These are phyloP conservation scores for Cossypha niveicapilla DNA, from an alignment of 2,797 vertebrate species.

Conservation along the genomic window DNA sequence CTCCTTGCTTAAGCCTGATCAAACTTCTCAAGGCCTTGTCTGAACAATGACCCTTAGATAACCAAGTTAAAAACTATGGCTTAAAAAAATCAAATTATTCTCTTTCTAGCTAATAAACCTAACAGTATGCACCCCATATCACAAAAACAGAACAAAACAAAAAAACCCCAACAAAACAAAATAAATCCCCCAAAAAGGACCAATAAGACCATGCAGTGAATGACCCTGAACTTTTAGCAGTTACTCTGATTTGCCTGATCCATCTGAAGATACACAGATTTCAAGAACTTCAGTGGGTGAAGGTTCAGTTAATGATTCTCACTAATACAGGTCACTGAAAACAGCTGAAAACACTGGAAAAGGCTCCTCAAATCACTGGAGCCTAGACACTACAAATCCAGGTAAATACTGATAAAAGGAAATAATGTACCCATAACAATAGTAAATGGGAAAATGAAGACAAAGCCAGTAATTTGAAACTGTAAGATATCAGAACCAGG, in stretches of 20 bases:
- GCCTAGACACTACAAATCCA: not conserved
- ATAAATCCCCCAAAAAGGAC: not conserved
- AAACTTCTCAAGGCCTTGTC: not conserved
- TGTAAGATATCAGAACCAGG: not conserved
- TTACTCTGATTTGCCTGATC: not conserved
- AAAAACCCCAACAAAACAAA: not conserved
- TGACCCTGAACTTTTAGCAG: not conserved
- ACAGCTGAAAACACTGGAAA: not conserved
- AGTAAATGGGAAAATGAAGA: not conserved
- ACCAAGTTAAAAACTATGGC: not conserved
- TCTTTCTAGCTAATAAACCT: not conserved
- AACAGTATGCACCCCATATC: rapidly evolving
- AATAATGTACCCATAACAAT: not conserved
- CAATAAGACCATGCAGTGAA: not conserved
- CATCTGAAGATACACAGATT: not conserved
- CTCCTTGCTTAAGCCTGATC: not conserved
- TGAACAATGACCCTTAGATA: not conserved
- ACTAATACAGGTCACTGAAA: not conserved
- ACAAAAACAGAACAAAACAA: not conserved
- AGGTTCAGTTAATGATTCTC: not conserved
- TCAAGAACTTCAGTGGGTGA: not conserved
- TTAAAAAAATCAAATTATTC: not conserved
- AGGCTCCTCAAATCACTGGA: not conserved
- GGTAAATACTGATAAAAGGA: not conserved
- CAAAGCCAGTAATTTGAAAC: not conserved